Evolutionary conservation across 2,888 invertebrate genomes (phyloP).

Genomic region (Drosophila paramelanica): DNA sequence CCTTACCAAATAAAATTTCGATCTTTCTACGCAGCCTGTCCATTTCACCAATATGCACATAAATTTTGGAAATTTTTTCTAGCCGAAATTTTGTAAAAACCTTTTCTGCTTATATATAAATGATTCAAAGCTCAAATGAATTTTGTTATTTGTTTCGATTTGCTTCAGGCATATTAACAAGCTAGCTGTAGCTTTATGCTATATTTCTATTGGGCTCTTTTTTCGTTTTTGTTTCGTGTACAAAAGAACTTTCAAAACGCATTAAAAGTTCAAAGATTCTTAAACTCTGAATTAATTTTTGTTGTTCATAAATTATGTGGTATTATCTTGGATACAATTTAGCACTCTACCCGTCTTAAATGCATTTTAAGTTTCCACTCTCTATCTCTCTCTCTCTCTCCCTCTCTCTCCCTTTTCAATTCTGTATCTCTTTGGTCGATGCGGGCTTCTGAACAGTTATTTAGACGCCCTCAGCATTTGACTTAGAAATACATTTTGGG

Average conservation of each 20-base stretch:
- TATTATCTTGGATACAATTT: conserved; percentile 32
- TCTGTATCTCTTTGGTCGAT: conserved; percentile 2
- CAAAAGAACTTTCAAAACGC: conserved; percentile 55
- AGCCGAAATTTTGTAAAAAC: neutral
- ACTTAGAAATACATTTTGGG: conserved; percentile 6
- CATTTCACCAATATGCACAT: conserved; percentile 17
- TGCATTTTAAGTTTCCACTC: conserved; percentile 15
- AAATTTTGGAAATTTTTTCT: conserved; percentile 11
- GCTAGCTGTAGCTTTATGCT: neutral
- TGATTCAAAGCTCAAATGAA: conserved; percentile 30
- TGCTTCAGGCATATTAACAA: neutral
- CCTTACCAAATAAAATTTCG: neutral
- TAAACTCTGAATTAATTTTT: conserved; percentile 34
- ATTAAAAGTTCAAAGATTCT: conserved; percentile 54
- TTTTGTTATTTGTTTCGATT: neutral
- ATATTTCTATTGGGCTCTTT: conserved; percentile 4
- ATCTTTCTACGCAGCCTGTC: conserved; percentile 37
- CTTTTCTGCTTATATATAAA: neutral
- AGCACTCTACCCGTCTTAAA: conserved; percentile 14
- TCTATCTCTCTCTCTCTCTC: neutral
- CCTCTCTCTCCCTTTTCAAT: neutral
- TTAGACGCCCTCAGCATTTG: conserved; percentile 47
- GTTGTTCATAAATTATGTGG: conserved; percentile 59
- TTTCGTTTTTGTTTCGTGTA: conserved; percentile 3
- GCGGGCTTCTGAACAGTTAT: conserved; percentile 36